Evolutionary conservation across 2,113 vertebrate genomes (phyloP).

Genomic region (Greenwoodochromis staneri): DNA sequence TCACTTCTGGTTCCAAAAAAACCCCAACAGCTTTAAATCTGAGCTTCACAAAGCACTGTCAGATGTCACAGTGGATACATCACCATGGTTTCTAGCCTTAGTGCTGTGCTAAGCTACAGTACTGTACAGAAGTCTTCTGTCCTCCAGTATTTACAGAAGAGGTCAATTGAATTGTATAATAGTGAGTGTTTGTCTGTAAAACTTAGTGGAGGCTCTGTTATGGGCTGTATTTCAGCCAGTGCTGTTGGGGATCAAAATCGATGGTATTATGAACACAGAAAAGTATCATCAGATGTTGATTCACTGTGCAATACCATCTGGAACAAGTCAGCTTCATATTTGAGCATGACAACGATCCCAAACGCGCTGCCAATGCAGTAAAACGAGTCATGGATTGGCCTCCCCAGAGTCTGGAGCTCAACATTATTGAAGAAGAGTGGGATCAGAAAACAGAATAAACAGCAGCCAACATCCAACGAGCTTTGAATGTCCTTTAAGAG

Average conservation of each 20-base stretch:
- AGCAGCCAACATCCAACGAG: not conserved
- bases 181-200: not conserved
- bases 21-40: rapidly evolving
- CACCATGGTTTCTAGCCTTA: no score
- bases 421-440: not conserved
- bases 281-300: not conserved
- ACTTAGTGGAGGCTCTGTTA: not conserved
- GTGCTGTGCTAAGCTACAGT: not conserved
- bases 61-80: not conserved
- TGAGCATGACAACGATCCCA: not conserved
- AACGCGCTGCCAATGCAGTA: not conserved
- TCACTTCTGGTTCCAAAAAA: not conserved
- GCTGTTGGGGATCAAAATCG: not conserved
- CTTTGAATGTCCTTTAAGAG: not conserved
- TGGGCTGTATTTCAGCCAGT: not conserved
- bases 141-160: not conserved
- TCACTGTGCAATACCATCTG: not conserved
- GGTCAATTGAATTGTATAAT: not conserved
- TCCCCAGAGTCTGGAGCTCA: not conserved
- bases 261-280: not conserved
- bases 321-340: not conserved
- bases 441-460: not conserved
- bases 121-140: not conserved
- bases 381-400: not conserved
- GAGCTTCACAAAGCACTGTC: not conserved